phyloP scores from a whole-genome alignment of 2,113 vertebrate genomes.

The Neodon shergylaensis region DNA sequence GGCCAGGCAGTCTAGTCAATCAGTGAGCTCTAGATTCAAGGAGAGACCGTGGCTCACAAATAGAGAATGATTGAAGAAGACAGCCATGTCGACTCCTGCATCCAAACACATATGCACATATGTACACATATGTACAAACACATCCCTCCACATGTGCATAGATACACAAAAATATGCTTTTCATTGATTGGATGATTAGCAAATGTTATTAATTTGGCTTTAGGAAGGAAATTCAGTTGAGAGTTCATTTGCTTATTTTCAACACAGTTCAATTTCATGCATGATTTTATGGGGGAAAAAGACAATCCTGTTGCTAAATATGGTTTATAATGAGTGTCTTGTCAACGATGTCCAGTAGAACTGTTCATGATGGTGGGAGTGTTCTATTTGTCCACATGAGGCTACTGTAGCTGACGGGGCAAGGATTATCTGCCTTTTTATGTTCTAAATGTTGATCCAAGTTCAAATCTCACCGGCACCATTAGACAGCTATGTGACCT shows the following conservation, averaged over 20 bases:
- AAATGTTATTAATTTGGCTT: conserved; percentile 11
- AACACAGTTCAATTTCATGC: neutral
- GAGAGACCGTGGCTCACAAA: neutral
- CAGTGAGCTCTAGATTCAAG: neutral
- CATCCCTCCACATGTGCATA: neutral
- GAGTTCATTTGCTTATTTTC: neutral
- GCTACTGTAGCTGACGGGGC: neutral
- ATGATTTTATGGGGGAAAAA: neutral
- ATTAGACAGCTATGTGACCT: neutral
- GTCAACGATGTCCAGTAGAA: neutral
- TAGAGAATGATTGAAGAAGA: neutral
- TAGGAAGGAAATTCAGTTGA: neutral
- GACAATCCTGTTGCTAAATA: neutral
- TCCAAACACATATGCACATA: neutral
- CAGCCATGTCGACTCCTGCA: neutral
- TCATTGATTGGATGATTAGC: neutral
- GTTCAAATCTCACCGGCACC: neutral
- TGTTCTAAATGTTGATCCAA: neutral
- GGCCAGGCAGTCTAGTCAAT: neutral
- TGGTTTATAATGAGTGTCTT: neutral
- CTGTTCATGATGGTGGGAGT: rapidly evolving
- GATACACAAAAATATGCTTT: neutral
- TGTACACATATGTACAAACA: neutral
- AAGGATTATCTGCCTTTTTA: neutral
- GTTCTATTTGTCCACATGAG: neutral